Base-by-base conservation (phyloP, 2,113 vertebrate genomes). In the Semnornis frantzii region DNA sequence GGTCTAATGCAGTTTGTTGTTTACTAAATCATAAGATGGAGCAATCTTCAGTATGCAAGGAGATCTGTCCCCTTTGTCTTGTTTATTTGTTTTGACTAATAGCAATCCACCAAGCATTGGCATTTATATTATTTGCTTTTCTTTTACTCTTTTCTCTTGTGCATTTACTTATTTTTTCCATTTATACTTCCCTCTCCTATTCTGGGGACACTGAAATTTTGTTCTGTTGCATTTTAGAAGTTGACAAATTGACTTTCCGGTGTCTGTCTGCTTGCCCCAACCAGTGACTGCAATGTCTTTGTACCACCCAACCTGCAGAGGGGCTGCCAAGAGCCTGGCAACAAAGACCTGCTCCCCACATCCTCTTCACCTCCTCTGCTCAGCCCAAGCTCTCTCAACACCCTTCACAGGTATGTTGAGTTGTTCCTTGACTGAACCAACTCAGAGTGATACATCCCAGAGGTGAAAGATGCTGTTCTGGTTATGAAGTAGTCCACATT, bases 51-150 rank as follows among this genome's bases (percentile, higher is more conserved):
- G 3, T 55, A 80, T 77, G 15, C 31, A 68, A 82, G 57, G 34
- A 89, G 8, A 6, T 70, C 60, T 79, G 6, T 12, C 37, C 31
- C 80, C 23, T 87, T 57, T 0, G 2, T 78, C 66, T 78, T 80
- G 25, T 90, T 93, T 94, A 59, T 90, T 96, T 93, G 48, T 92
- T 96, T 86, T 85, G 68, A 92, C 87, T 95, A 92, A 93, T 87
- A 80, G 34, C 28, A 87, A 77, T 44, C 28, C 24, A 44, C 37
- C 71, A 46, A 85, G 37, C 34, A 12, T 0, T 58, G 57, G n/a
- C 33, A 89, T 27, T 80, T 87, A 55, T 23, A 84, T 65, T 87
- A 60, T 92, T 94, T 92, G 48, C 28, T 81, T 93, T 94, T 64
- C 23, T 85, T 91, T 34, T 44, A 84, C 8, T 44, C 58, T 88